Evolutionary conservation across 2,888 invertebrate species (phyloP), one percentile per base, ranked within the genome.

Genomic region (Harpalus rufipes): DNA sequence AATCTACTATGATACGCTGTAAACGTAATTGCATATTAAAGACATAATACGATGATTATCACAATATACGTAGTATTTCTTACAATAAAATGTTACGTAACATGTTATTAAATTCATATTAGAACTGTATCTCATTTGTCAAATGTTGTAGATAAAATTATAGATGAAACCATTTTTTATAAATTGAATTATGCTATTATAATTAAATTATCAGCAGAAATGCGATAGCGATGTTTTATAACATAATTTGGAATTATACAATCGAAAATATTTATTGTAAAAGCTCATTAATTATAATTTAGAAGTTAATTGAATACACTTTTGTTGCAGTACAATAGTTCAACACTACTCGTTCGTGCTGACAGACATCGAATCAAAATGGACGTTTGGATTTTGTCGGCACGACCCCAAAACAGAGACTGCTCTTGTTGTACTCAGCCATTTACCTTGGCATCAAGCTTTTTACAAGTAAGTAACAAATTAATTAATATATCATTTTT

Each of bases 281-380:
- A 32, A 32, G 5, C 1, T 32, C 32, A 32, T 32, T 32, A 32
- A 32, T 32, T 32, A 32, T 32, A 5, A 32, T 32, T 32, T 32
- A 32, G 32, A 32, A 32, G 32, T 6, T 32, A 32, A 32, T 32
- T 32, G 32, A 32, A 32, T 32, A 32, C 5, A 32, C 25, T 16
- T 21, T 63, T 63, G 21, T 78, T 79, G 21, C 92, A 97, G 97
- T 90, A 93, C 93, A 88, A 95, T 95, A 86, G 96, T 98, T 85
- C 97, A 98, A 91, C 96, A 97, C 89, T 99, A 98, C 91, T 98
- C 98, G 32, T 99, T 99, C 92, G 99, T 98, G 80, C 92, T 99
- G 89, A 99, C 99, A 25, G 97, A 97, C 88, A 94, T 96, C 88
- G 97, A 98, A 90, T 97, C 98, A 32, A 98, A 97, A 92, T 99